Evolutionary conservation across 2,113 vertebrate species (phyloP), one percentile per base, ranked within the genome.

Genomic region (Gymnogyps californianus): DNA sequence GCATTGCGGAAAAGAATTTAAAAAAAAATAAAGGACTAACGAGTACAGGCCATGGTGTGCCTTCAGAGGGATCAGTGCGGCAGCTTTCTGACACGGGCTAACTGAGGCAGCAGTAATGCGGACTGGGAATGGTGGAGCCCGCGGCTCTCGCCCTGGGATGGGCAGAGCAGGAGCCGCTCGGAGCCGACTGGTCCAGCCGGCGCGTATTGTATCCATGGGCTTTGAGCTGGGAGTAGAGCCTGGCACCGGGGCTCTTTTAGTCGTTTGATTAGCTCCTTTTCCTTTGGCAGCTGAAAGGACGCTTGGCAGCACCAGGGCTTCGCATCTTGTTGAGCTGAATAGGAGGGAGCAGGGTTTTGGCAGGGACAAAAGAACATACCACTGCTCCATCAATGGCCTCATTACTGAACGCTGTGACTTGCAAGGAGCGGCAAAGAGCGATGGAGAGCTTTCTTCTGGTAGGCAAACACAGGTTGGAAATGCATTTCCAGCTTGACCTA

Each of bases 261-360:
- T 89, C 3, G 0, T 97, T 91, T 87, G 81, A 92, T 94, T 61
- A 94, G 82, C 70, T 95, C 78, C 88, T 93, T 89, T 90, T 92
- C 90, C 87, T 85, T 54, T 94, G 91, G 95, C 96, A 94, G 89
- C 91, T 65, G 84, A 89, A 55, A 76, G 70, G 71, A 34, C 5
- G 13, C 88, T 97, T 97, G 96, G 97, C 96, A 97, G 95, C 51
- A 64, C 71, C 22, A 21, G 57, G 57, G 16, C 55, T 84, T 83
- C 22, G 18, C 59, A 38, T 92, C 96, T 94, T 91, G 94, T 95
- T 83, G 89, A 83, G 62, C 72, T 93, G 93, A 96, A 96, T 90
- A 87, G 81, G 65, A 94, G 47, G 78, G 93, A 91, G 88, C 44
- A 11, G 90, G 72, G 71, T 81, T 86, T 93, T 97, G 97, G 96